phyloP scores from a whole-genome alignment of 2,797 vertebrate genomes.

The Gymnoscopelus braueri region DNA sequence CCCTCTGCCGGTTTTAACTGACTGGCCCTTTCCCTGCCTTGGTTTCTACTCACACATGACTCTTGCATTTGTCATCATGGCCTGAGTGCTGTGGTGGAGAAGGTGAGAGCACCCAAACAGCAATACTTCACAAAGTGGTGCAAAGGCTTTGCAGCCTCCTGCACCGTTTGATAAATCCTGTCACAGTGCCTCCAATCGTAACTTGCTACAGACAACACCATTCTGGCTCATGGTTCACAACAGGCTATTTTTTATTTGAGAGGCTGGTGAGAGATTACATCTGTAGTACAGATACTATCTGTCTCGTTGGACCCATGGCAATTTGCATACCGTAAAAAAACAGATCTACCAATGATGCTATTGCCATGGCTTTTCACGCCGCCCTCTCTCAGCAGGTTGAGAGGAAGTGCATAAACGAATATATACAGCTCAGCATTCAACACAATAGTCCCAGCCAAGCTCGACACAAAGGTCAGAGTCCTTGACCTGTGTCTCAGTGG shows the following conservation, averaged over 20 bases:
- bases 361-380: too few relatives aligned
- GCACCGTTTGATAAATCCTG: constrained; percentile 54
- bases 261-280: too few relatives aligned
- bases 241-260: neutral
- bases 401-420: too few relatives aligned
- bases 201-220: constrained; percentile 7
- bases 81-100: constrained; percentile 48
- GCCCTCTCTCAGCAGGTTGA: too few relatives aligned
- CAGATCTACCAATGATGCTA: too few relatives aligned
- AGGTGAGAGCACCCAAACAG: constrained; percentile 40
- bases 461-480: too few relatives aligned
- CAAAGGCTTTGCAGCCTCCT: constrained; percentile 37
- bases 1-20: constrained; percentile 39
- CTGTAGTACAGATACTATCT: too few relatives aligned
- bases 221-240: neutral
- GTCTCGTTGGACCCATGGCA: too few relatives aligned
- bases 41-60: constrained; percentile 61
- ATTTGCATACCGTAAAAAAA: too few relatives aligned
- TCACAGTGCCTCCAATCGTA: constrained; percentile 17
- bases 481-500: too few relatives aligned
- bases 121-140: constrained; percentile 44
- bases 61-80: constrained; percentile 69
- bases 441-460: too few relatives aligned
- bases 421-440: too few relatives aligned
- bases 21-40: constrained; percentile 47